Evolutionary conservation across 2,888 invertebrate genomes (phyloP).

Genomic region (Diloba caeruleocephala): DNA sequence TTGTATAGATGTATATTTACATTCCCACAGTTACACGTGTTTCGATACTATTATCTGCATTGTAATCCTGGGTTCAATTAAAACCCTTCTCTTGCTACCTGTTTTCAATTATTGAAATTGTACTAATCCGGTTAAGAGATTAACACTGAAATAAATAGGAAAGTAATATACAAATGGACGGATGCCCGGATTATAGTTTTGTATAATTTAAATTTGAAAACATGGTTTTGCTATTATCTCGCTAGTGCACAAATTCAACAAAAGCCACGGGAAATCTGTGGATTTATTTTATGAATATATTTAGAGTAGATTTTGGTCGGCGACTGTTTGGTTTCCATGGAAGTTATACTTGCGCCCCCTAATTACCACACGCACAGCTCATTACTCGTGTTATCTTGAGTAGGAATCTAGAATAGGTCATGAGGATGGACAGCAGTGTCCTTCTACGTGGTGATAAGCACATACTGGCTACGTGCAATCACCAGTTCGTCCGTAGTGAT

Average conservation of each 20-base stretch:
- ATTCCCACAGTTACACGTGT: too few species aligned
- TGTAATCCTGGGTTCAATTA: conserved; percentile 29
- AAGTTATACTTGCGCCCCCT: conserved; percentile 8
- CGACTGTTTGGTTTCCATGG: conserved; percentile 6
- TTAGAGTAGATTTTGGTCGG: conserved; percentile 9
- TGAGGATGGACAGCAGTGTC: too few species aligned
- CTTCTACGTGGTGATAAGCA: too few species aligned
- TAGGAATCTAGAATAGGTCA: too few species aligned
- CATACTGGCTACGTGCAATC: too few species aligned
- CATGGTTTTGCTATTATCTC: conserved; percentile 48
- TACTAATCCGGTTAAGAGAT: conserved; percentile 61
- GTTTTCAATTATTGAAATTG: conserved; percentile 55
- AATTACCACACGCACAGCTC: too few species aligned
- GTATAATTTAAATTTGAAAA: conserved; percentile 48
- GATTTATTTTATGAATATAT: conserved; percentile 32
- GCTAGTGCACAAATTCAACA: conserved; percentile 17
- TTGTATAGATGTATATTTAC: too few species aligned
- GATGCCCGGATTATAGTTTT: conserved; percentile 43
- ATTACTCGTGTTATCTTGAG: too few species aligned
- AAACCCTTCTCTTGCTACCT: conserved; percentile 33
- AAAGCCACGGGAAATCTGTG: conserved; percentile 26
- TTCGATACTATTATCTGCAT: conserved; percentile 7
- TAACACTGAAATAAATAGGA: conserved; percentile 61
- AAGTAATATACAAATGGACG: conserved; percentile 53
- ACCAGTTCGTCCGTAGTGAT: too few species aligned